phyloP scores from a whole-genome alignment of 1,140 invertebrate species.

The Drosophila funebris region DNA sequence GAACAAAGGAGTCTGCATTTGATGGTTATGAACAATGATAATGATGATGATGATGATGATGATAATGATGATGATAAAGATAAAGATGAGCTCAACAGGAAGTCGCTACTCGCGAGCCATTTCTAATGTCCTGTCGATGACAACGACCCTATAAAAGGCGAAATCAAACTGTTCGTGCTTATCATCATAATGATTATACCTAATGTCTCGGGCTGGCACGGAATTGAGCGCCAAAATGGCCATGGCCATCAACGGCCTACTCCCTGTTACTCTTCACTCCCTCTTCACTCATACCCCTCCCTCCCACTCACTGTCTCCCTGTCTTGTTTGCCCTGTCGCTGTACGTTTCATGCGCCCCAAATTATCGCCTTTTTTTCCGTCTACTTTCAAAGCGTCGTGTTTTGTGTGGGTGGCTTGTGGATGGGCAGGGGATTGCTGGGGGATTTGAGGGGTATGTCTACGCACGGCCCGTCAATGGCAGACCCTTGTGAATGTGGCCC shows the following conservation, averaged over 20 bases:
- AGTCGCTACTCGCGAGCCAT: constrained; percentile 2
- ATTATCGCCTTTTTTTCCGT: constrained; percentile 59
- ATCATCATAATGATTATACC: constrained; percentile 79
- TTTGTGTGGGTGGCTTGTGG: neutral
- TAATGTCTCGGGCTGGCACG: constrained; percentile 56
- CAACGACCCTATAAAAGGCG: constrained; percentile 65
- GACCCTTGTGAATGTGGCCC: constrained; percentile 36
- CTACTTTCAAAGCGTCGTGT: neutral
- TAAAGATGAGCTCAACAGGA: constrained; percentile 8
- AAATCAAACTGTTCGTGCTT: constrained; percentile 81
- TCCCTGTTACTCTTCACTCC: constrained; percentile 9
- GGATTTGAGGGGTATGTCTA: constrained; percentile 14
- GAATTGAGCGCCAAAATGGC: constrained; percentile 20
- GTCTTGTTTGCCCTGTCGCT: constrained; percentile 20
- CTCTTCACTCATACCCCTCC: constrained; percentile 2
- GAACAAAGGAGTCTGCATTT: constrained; percentile 14
- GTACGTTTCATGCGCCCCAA: constrained; percentile 59
- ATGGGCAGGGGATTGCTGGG: neutral
- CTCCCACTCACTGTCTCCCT: neutral
- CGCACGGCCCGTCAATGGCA: constrained; percentile 68
- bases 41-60: constrained; percentile 14
- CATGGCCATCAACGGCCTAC: constrained; percentile 37
- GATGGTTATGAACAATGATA: constrained; percentile 26
- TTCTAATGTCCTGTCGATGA: constrained; percentile 61
- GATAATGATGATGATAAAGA: constrained; percentile 7